Percentiles rank a stretch among this genome's conserved stretches.
phyloP scores from a whole-genome alignment of 1,140 invertebrate genomes.

The Lanistes nyassanus region DNA sequence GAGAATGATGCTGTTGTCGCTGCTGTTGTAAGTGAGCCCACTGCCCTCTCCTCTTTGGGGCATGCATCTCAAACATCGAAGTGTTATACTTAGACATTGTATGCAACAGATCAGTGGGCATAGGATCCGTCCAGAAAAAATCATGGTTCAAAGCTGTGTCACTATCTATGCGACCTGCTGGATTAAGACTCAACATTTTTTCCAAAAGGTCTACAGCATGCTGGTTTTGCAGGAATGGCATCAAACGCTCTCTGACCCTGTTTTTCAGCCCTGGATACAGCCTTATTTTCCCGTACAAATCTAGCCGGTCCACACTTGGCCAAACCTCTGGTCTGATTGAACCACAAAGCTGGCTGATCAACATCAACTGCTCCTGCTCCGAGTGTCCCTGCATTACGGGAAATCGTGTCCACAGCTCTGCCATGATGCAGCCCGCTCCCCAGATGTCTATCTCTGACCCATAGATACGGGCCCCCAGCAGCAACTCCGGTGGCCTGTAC shows the following conservation, averaged over 20 bases:
- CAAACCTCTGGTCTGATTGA: constrained; percentile 91
- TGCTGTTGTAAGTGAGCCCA: constrained; percentile 32
- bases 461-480: constrained; percentile 89
- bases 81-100: constrained; percentile 94
- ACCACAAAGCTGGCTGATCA: constrained; percentile 96
- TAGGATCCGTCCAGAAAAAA: constrained; percentile 98
- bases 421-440: constrained; percentile 99
- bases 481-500: constrained; percentile 92
- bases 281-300: constrained; percentile 92
- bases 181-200: constrained; percentile 91
- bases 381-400: constrained; percentile 87
- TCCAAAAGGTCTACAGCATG: constrained; percentile 94
- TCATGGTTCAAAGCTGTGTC: constrained; percentile 96
- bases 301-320: constrained; percentile 94
- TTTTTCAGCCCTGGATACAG: constrained; percentile 90
- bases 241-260: constrained; percentile 88
- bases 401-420: constrained; percentile 96
- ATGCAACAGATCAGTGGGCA: constrained; percentile 88
- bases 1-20: constrained; percentile 32
- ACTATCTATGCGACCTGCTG: constrained; percentile 88
- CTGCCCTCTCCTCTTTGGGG: constrained; percentile 69
- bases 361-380: constrained; percentile 93
- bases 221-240: constrained; percentile 91
- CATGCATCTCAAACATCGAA: constrained; percentile 96
- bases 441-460: constrained; percentile 97